These are phyloP conservation scores for Leucophora obtusa DNA, from an alignment of 2,888 invertebrate genomes.

Conservation along the genomic window DNA sequence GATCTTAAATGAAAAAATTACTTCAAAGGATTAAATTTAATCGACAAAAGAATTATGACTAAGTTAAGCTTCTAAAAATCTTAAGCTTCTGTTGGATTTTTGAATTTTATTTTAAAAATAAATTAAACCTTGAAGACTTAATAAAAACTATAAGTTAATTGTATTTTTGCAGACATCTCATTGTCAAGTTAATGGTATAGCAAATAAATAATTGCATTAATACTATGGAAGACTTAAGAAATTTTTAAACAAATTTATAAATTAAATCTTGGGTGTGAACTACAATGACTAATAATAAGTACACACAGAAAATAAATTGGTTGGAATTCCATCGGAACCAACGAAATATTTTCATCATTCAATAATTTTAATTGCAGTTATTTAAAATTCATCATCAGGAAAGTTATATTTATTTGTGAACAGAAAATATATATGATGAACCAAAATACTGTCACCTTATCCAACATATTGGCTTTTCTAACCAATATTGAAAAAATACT, in stretches of 20 bases:
- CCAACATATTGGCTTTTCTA: too few species aligned
- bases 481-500: too few species aligned
- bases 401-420: too few species aligned
- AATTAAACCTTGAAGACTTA: neutral
- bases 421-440: too few species aligned
- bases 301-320: neutral
- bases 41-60: neutral
- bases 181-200: neutral
- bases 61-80: neutral
- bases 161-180: neutral
- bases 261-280: neutral
- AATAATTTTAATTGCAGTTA: too few species aligned
- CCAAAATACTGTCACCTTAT: too few species aligned
- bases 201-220: neutral
- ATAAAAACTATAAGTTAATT: neutral
- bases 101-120: neutral
- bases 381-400: too few species aligned
- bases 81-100: neutral
- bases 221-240: neutral
- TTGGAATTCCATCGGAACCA: too few species aligned
- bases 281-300: neutral
- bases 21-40: conserved; percentile 6
- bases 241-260: neutral
- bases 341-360: too few species aligned
- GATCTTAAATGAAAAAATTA: neutral